These are phyloP conservation scores for Silurus glanis DNA, from an alignment of 2,113 vertebrate species.

Conservation along the genomic window DNA sequence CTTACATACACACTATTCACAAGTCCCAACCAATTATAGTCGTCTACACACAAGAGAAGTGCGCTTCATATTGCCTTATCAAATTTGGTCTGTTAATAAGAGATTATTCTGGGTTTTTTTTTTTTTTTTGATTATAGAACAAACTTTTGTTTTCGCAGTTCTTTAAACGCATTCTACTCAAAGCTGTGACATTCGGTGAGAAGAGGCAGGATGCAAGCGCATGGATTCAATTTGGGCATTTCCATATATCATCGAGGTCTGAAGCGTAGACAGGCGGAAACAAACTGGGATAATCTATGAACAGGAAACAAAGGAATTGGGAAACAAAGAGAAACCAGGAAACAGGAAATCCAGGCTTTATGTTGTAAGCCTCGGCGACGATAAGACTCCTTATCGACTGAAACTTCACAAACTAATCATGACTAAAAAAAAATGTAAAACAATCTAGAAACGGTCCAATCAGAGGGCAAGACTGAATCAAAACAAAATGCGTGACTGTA, in stretches of 20 bases:
- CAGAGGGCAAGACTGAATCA: neutral
- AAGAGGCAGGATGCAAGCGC: neutral
- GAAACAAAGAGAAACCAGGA: neutral
- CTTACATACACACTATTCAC: slow-evolving; percentile 24
- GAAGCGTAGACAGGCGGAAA: neutral
- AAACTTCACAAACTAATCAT: neutral
- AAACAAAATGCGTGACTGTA: neutral
- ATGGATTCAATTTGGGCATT: neutral
- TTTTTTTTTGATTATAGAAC: neutral
- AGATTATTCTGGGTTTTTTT: neutral
- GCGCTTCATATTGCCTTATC: neutral
- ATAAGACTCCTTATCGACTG: neutral
- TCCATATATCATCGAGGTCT: neutral
- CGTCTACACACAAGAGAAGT: neutral
- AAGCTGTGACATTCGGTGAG: neutral
- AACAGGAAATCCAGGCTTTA: neutral
- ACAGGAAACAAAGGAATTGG: neutral
- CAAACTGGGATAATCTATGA: neutral
- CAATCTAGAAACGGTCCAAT: neutral
- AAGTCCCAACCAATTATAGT: slow-evolving; percentile 4
- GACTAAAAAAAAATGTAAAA: neutral
- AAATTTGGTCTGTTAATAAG: neutral
- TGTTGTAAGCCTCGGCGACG: too few species aligned
- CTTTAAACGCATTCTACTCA: neutral
- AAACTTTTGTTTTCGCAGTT: neutral